Percentiles rank a stretch among this genome's conserved stretches.
Conservation (phyloP, 2,797 vertebrate species). For the Petrocephalus sullivani region DNA sequence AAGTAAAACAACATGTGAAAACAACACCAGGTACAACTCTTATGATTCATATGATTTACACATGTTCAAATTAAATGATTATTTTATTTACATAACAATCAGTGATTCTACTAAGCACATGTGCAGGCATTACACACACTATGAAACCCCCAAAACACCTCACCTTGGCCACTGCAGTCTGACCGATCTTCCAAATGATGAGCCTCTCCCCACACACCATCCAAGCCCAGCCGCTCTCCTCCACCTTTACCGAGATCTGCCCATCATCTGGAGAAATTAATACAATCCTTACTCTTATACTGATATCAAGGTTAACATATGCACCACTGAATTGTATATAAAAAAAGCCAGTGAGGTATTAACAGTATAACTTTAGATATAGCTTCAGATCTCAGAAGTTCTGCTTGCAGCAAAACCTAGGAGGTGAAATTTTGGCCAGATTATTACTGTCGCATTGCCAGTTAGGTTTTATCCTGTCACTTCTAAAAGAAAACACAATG, state of each 20-base stretch:
- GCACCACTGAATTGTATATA: background rate
- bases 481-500: background rate
- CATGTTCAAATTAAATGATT: background rate
- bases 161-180: constrained; percentile 85
- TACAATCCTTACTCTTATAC: background rate
- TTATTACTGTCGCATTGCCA: background rate
- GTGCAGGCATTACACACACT: background rate
- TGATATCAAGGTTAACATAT: background rate
- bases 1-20: background rate
- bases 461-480: background rate
- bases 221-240: constrained; percentile 88
- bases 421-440: background rate
- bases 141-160: background rate
- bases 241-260: constrained; percentile 75
- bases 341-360: background rate
- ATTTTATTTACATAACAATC: background rate
- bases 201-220: constrained; percentile 80
- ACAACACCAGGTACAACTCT: too few species aligned
- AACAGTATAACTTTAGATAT: background rate
- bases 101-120: background rate
- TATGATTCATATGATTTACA: background rate
- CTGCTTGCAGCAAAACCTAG: too few species aligned
- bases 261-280: constrained; percentile 59
- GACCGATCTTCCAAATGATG: constrained; percentile 89
- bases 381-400: background rate